Conservation (phyloP, 1,140 invertebrate genomes). For the Aphaenogaster ashmeadi region DNA sequence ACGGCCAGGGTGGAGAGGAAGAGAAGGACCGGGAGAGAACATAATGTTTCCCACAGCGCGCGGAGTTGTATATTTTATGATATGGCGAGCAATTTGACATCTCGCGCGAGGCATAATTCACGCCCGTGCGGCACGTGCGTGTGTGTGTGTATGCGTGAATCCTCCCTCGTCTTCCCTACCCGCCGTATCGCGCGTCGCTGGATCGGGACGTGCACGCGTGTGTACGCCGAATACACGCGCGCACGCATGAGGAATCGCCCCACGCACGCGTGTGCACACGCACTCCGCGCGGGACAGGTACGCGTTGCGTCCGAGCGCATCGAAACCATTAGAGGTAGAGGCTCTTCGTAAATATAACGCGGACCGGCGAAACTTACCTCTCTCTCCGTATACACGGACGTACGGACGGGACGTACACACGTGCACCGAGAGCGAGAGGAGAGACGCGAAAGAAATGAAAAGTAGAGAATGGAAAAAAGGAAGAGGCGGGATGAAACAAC, state of each 20-base stretch:
- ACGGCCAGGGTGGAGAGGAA: slow-evolving; percentile 31
- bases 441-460: slow-evolving; percentile 36
- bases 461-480: slow-evolving; percentile 22
- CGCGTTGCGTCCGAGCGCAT: slow-evolving; percentile 81
- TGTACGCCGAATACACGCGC: slow-evolving; percentile 61
- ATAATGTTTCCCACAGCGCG: slow-evolving; percentile 87
- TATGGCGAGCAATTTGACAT: slow-evolving; percentile 88
- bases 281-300: slow-evolving; percentile 62
- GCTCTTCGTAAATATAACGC: slow-evolving; percentile 83
- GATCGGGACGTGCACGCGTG: slow-evolving; percentile 58
- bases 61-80: slow-evolving; percentile 88
- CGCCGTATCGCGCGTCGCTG: slow-evolving; percentile 64
- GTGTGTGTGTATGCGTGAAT: slow-evolving; percentile 41
- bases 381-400: slow-evolving; percentile 48
- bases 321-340: slow-evolving; percentile 83
- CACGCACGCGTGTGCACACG: slow-evolving; percentile 54
- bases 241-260: slow-evolving; percentile 71
- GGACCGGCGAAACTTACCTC: slow-evolving; percentile 72
- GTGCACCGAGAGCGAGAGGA: not conserved
- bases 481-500: not conserved
- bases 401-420: not conserved
- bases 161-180: slow-evolving; percentile 59
- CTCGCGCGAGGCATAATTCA: slow-evolving; percentile 87
- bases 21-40: slow-evolving; percentile 75
- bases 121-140: slow-evolving; percentile 78